Evolutionary conservation across 2,113 vertebrate species (phyloP).

Genomic region (Probosciger aterrimus): DNA sequence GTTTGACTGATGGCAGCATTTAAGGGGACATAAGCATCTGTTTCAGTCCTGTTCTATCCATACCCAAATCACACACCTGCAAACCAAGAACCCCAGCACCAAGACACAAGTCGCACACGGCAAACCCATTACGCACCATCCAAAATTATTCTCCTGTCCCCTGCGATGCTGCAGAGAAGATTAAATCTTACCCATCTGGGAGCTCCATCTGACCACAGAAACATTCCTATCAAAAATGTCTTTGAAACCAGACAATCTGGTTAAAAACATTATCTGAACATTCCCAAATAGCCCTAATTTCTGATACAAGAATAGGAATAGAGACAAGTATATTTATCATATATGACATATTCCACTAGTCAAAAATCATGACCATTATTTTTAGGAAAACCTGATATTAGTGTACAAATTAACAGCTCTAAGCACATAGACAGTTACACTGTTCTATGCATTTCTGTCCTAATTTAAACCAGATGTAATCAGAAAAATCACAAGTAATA

Average conservation of each 20-base stretch:
- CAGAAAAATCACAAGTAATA: slow-evolving; percentile 31
- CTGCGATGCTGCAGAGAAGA: neutral
- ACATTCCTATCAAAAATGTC: neutral
- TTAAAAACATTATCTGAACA: neutral
- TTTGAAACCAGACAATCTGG: neutral
- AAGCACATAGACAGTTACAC: neutral
- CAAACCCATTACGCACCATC: neutral
- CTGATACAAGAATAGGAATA: neutral
- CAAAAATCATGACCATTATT: neutral
- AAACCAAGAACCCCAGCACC: neutral
- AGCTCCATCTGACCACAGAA: neutral
- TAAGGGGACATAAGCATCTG: neutral
- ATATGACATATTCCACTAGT: neutral
- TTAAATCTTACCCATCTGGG: neutral
- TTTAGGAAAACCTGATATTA: neutral
- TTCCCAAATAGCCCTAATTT: neutral
- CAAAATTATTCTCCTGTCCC: neutral
- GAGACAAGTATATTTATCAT: neutral
- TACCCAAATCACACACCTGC: neutral
- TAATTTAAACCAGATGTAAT: slow-evolving; percentile 55
- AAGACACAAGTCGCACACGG: neutral
- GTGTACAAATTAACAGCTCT: neutral
- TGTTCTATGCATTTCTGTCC: neutral
- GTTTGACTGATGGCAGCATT: neutral
- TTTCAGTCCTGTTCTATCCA: neutral